A percentile compares a stretch with the other conserved stretches of the same genome.
phyloP scores from a whole-genome alignment of 2,797 vertebrate species.

The Smutsia temminckii region DNA sequence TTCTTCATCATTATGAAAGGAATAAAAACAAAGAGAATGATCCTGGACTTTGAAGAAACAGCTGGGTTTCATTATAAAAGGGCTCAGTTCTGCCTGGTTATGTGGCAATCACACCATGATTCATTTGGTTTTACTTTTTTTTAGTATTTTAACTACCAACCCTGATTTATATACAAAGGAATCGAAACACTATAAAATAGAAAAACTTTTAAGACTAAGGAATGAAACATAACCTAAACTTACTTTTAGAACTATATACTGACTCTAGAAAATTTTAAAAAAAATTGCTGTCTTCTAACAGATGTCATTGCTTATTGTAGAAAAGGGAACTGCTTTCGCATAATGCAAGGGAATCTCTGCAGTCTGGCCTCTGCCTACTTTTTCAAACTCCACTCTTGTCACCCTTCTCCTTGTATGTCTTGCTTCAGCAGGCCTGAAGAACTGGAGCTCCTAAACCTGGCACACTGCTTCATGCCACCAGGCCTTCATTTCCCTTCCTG shows the following conservation, averaged over 20 bases:
- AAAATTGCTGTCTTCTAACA: not conserved
- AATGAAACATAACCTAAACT: not conserved
- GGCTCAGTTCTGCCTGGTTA: not conserved
- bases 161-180: slow-evolving; percentile 54
- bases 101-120: not conserved
- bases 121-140: slow-evolving; percentile 17
- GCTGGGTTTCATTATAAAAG: slow-evolving; percentile 46
- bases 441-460: not conserved
- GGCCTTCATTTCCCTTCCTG: not conserved
- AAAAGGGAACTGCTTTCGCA: not conserved
- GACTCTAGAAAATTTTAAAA: not conserved
- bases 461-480: not conserved
- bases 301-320: not conserved
- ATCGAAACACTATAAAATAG: not conserved
- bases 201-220: not conserved
- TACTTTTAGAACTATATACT: not conserved
- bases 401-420: not conserved
- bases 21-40: slow-evolving; percentile 20
- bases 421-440: not conserved
- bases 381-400: not conserved
- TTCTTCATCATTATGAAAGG: slow-evolving; percentile 29
- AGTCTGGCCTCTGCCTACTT: not conserved
- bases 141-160: slow-evolving; percentile 2
- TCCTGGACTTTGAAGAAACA: slow-evolving; percentile 56
- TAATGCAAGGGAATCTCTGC: not conserved